A percentile compares a stretch with the other conserved stretches of the same genome.
Conservation (phyloP, 2,797 vertebrate genomes). For the Serranus cabrilla region DNA sequence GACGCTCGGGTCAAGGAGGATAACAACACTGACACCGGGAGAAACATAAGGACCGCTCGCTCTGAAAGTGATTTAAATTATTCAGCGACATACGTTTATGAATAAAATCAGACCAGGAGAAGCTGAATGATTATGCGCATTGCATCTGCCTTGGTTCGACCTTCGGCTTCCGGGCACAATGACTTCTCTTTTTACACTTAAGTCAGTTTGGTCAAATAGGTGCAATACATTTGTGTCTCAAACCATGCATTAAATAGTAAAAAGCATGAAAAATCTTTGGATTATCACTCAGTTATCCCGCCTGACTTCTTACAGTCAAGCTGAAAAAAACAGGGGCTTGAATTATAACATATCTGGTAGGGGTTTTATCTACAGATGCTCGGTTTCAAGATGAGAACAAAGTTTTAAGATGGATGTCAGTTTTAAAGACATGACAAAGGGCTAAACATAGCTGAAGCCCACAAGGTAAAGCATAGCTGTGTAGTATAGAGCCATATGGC, state of each 20-base stretch:
- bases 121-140: not conserved
- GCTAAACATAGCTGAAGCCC: too few relatives aligned
- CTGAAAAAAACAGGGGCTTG: too few relatives aligned
- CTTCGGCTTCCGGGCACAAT: not conserved
- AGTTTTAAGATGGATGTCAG: too few relatives aligned
- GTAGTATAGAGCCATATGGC: not conserved
- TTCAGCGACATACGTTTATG: not conserved
- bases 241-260: not conserved
- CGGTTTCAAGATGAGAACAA: too few relatives aligned
- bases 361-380: too few relatives aligned
- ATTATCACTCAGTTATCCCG: too few relatives aligned
- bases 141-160: not conserved
- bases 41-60: not conserved
- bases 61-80: not conserved
- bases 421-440: too few relatives aligned
- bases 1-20: slow-evolving; percentile 75
- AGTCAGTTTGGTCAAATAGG: not conserved
- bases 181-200: not conserved
- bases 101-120: not conserved
- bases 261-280: too few relatives aligned
- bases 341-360: too few relatives aligned
- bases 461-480: too few relatives aligned
- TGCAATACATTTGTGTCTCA: slow-evolving; percentile 16
- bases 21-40: slow-evolving; percentile 15
- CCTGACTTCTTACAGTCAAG: too few relatives aligned